These are phyloP conservation scores for Catocala nupta DNA, from an alignment of 2,888 invertebrate genomes.

Conservation along the genomic window DNA sequence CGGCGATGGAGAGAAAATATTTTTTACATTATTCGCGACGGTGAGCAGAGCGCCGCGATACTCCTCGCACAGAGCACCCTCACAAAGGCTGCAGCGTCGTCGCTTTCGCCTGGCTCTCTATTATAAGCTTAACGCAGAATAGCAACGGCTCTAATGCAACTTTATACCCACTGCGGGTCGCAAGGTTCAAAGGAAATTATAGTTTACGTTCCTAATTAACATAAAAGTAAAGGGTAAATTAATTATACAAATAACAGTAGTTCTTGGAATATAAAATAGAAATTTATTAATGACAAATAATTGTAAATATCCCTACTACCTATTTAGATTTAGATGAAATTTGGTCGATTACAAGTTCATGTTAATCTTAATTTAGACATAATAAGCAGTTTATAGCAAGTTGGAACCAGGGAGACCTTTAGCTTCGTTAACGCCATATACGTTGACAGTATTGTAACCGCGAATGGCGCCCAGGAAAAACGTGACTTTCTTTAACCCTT, in stretches of 20 bases:
- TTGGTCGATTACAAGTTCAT: conserved; percentile 44
- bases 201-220: conserved; percentile 67
- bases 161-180: conserved; percentile 63
- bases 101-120: conserved; percentile 67
- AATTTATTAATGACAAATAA: conserved; percentile 14
- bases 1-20: conserved; percentile 73
- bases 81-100: conserved; percentile 66
- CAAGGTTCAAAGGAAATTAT: conserved; percentile 67
- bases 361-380: conserved; percentile 66
- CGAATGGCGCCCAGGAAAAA: conserved; percentile 70
- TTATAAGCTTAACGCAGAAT: conserved; percentile 72
- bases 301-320: conserved; percentile 10
- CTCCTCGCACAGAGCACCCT: conserved; percentile 63
- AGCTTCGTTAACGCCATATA: conserved; percentile 75
- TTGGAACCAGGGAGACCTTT: conserved; percentile 66
- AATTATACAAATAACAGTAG: conserved; percentile 35
- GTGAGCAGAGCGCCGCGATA: conserved; percentile 60
- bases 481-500: conserved; percentile 75
- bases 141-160: conserved; percentile 72
- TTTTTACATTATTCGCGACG: conserved; percentile 75
- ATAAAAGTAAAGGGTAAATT: conserved; percentile 58
- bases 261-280: background rate
- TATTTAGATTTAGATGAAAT: conserved; percentile 30
- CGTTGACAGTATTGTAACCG: conserved; percentile 69
- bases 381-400: conserved; percentile 67